Base-by-base conservation (phyloP, 1,140 invertebrate species). In the Doryteuthis pealeii region DNA sequence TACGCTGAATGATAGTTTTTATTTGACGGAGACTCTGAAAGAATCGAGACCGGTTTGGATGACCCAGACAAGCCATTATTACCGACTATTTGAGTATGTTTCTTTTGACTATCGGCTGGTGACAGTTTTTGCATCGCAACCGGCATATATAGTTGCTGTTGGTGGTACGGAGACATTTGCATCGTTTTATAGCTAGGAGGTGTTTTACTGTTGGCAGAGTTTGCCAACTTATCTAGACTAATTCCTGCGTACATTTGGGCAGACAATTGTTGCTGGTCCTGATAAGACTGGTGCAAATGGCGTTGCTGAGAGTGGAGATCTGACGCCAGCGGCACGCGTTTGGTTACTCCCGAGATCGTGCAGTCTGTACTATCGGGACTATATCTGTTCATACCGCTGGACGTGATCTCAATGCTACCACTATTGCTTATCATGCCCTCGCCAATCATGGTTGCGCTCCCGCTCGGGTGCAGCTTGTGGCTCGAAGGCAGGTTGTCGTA, bases 291-390 rank as follows among this genome's bases (percentile, higher is more conserved):
- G 10, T 2, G 5, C 1, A n/a, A 18, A 22, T 62, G 54, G 54
- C 54, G 54, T 18, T 22, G 26, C 18, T 62, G 54, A 14, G 54
- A 8, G 26, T 62, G 54, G 18, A 62, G 54, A 62, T 62, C 54
- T 15, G 54, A n/a, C 1, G 54, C 18, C 22, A 40, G 35, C 35
- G 35, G 35, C 10, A n/a, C 26, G 26, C 54, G 54, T 62, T 62
- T 62, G 54, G 54, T 28, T 15, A 40, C 35, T 10, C 35, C 35
- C 10, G 35, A 40, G 10, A 62, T 62, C 2, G 54, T n/a, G 2
- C 66, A 32, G 28, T 68, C 30, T 22, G 66, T 68, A 2, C 66
- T 68, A 26, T 68, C 66, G 66, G 66, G 66, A 26, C 66, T 68
- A 26, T 33, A 68, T 6, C 66, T 62, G 22, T 62, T n/a, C 22